Evolutionary conservation across 2,113 vertebrate genomes (phyloP), one percentile per base, ranked within the genome.

Genomic region (Tenrec ecaudatus): DNA sequence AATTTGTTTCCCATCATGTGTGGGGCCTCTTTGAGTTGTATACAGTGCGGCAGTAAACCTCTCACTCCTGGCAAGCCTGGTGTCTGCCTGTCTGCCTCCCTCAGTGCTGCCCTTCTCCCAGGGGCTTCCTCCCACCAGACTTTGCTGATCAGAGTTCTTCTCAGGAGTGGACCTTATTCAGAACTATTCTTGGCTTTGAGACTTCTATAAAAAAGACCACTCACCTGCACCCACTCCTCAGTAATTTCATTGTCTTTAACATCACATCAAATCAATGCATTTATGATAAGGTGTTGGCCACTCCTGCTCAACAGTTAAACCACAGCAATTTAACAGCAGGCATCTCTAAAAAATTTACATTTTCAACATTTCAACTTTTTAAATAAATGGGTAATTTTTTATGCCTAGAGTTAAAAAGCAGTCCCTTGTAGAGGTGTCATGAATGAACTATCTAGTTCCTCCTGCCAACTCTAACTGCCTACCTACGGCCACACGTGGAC

Each of bases 141-240:
- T 33, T 43, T 43, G 75, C 25, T 77, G 23, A 3, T 29, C 38
- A 11, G 11, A 15, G 75, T 77, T 23, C n/a, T 53, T 64, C 12
- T 20, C 6, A 36, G 11, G 47, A 60, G 8, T 25, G 33, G 36
- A 76, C 66, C 15, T 79, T 75, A 15, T 23, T 78, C 12, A 60
- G 58, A 76, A 76, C 8, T n/a, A 86, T 92, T 71, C 92, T 78
- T 90, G 73, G 11, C 29, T 68, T 79, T 87, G 29, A 73, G 31
- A 58, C 3, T 60, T 86, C 57, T 64, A 29, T 58, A 73, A 86
- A 23, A 86, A 36, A 73, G 15, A 29, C 47, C 19, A 47, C 38
- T 73, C 36, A 57, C 4, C 40, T n/a, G 7, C 43, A 17, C 82
- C 8, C 31, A 4, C 12, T 53, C 16, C 20, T 66, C 36, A 9